Evolutionary conservation across 2,113 vertebrate genomes (phyloP), one percentile per base, ranked within the genome.

Genomic region (Leuciscus idus): DNA sequence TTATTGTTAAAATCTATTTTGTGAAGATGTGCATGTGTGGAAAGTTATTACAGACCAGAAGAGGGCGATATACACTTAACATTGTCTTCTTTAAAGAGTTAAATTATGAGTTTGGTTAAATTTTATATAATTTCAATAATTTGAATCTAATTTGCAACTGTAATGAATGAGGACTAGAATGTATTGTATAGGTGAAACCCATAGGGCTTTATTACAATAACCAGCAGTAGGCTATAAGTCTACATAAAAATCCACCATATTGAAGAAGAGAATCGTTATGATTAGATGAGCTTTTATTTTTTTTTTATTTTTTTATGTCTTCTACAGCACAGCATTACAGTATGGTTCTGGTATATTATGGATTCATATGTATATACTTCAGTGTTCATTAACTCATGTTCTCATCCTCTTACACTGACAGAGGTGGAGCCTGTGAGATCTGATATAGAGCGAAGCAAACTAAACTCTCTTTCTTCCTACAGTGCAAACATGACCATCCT

Each of bases 401-500:
- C 39, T 39, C 39, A 1, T 81, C 4, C 78, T 55, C 33, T 30
- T 39, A n/a, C 4, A 2, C 17, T 70, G 30, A 70, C 66, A 70
- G 33, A 70, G n/a, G n/a, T n/a, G n/a, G n/a, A n/a, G n/a, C n/a
- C n/a, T n/a, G n/a, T n/a, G n/a, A n/a, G n/a, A n/a, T n/a, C n/a
- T n/a, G n/a, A n/a, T n/a, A n/a, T n/a, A n/a, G n/a, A n/a, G n/a
- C n/a, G n/a, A 2, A 57, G 59, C 6, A 52, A 2, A 57, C 76
- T 70, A 0, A 70, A 36, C 30, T 36, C 21, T 33, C 39, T 39
- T 39, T 6, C 13, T 81, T 12, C 9, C 43, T 26, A 30, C 39
- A 30, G 39, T 48, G 23, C 59, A 46, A 81, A 81, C 59, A 81
- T 81, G 79, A 50, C n/a, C 9, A 81, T 81, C n/a, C 17, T 50